Percentiles rank a stretch among this genome's conserved stretches.
Conservation (phyloP, 1,140 invertebrate species). For the Pararge aegeria region DNA sequence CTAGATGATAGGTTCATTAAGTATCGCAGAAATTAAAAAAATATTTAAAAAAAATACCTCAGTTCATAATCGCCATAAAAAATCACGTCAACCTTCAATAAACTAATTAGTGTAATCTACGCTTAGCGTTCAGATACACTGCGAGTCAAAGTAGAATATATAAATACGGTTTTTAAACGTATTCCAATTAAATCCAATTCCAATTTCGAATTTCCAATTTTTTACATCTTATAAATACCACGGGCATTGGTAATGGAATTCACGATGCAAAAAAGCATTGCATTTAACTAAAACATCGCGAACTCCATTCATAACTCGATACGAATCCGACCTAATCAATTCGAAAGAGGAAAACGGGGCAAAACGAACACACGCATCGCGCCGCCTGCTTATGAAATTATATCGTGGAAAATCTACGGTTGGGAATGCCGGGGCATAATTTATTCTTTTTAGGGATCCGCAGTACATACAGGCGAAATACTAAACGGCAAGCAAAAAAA, state of each 20-base stretch:
- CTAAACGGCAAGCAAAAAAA: not conserved
- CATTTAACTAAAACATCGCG: conserved; percentile 45
- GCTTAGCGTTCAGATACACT: too few species aligned
- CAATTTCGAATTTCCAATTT: not conserved
- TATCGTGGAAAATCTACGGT: conserved; percentile 67
- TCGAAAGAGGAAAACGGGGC: conserved; percentile 67
- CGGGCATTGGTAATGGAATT: not conserved
- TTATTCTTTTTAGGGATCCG: conserved; percentile 41
- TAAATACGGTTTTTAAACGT: too few species aligned
- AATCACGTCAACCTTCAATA: too few species aligned
- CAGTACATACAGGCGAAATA: too few species aligned
- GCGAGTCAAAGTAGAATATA: too few species aligned
- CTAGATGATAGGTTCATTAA: too few species aligned
- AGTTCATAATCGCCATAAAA: too few species aligned
- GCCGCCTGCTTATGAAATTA: conserved; percentile 72
- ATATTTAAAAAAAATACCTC: too few species aligned
- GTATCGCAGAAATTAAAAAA: too few species aligned
- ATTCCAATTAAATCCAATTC: not conserved
- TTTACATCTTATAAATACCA: not conserved
- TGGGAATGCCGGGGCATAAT: conserved; percentile 52
- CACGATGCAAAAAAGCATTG: conserved; percentile 35
- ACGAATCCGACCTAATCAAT: conserved; percentile 72
- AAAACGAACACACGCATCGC: conserved; percentile 62
- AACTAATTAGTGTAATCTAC: too few species aligned
- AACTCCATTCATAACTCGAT: conserved; percentile 68